Evolutionary conservation across 37 sponge, comb jelly and placozoan genomes (phyloP).

Genomic region (Crambe crambe): DNA sequence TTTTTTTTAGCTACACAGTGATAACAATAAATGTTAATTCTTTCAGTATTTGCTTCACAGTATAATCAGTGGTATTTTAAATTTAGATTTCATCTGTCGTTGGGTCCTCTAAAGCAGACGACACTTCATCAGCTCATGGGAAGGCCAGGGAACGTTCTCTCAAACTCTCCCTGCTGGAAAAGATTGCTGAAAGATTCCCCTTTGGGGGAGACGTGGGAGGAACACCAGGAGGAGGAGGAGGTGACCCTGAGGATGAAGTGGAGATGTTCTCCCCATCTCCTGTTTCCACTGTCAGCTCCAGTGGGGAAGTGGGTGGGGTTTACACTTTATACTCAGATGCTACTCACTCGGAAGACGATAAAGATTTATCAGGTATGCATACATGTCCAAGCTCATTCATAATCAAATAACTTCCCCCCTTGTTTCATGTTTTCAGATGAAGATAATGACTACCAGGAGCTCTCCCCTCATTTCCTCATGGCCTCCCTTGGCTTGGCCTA

Average conservation of each 20-base stretch:
- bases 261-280: slow-evolving; percentile 28
- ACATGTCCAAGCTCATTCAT: too few species aligned
- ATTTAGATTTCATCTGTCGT: slow-evolving; percentile 3
- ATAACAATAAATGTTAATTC: too few species aligned
- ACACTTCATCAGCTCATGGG: slow-evolving; percentile 23
- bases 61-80: too few species aligned
- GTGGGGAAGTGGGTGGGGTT: slow-evolving; percentile 53
- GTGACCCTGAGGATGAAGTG: slow-evolving; percentile 8
- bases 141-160: slow-evolving; percentile 8
- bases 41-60: too few species aligned
- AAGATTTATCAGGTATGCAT: slow-evolving; percentile 27
- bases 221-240: background rate
- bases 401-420: background rate
- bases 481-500: background rate
- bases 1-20: too few species aligned
- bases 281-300: slow-evolving; percentile 57
- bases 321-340: slow-evolving; percentile 36
- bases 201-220: background rate
- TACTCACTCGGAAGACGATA: slow-evolving; percentile 8
- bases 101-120: background rate
- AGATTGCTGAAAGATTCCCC: slow-evolving; percentile 28
- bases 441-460: background rate
- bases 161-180: slow-evolving; percentile 35
- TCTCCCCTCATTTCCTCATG: background rate
- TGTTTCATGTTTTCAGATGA: slow-evolving; percentile 7